Conservation (phyloP, 2,113 vertebrate species). For the Scytalopus superciliaris region DNA sequence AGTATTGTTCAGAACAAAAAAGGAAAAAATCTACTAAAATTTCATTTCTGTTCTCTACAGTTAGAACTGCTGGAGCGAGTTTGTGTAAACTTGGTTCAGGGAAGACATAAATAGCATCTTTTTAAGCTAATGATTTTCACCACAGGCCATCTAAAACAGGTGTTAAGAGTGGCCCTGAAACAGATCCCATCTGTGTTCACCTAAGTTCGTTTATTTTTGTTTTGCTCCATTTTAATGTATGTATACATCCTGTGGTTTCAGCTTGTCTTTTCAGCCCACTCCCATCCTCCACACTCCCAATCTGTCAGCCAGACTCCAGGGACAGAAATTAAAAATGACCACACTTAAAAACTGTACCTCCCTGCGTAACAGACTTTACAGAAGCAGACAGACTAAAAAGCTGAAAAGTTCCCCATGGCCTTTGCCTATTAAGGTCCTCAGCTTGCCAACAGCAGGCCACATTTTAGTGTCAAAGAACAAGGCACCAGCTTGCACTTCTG, state of each 20-base stretch:
- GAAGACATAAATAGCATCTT: background rate
- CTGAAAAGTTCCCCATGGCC: background rate
- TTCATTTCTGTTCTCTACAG: background rate
- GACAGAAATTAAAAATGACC: conserved; percentile 51
- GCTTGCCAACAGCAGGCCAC: background rate
- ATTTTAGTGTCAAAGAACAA: conserved; percentile 6
- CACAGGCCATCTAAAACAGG: conserved; percentile 32
- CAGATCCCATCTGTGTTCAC: conserved; percentile 53
- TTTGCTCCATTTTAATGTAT: conserved; percentile 44
- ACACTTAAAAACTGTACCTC: background rate
- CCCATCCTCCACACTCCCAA: background rate
- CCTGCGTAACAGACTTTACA: background rate
- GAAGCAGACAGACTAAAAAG: conserved; percentile 4
- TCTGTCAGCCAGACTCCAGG: conserved; percentile 5
- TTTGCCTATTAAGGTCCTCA: conserved; percentile 19
- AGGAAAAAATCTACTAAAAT: background rate
- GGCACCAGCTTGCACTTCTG: background rate
- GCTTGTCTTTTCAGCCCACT: conserved; percentile 13
- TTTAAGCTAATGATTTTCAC: conserved; percentile 61
- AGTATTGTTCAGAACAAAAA: background rate
- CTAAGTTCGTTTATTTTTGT: conserved; percentile 41
- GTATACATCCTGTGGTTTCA: background rate
- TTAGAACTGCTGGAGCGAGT: background rate
- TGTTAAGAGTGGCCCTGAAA: conserved; percentile 41
- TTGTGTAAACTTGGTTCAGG: background rate